Base-by-base conservation (phyloP, 2,797 vertebrate species). In the Darevskia nairensis region DNA sequence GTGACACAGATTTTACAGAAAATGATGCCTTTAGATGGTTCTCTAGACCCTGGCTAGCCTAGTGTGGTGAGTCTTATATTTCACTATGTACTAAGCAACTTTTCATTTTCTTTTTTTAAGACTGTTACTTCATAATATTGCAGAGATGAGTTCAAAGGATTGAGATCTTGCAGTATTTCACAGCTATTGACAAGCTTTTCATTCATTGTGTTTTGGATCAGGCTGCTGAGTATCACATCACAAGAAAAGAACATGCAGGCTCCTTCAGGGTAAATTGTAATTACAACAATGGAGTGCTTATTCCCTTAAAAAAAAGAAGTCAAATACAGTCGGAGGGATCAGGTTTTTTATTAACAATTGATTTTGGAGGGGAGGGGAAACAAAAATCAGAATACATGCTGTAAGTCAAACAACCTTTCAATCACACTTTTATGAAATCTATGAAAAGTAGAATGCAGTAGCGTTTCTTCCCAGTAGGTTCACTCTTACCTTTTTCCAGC, bases 261-360 rank as follows among this genome's bases (percentile, higher is more conserved):
- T 19, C 76, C 66, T 84, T 84, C 76, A 80, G 66, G 87, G 50
- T 61, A 84, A 84, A 80, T 23, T 84, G 82, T 46, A 84, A 88
- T 88, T 84, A 80, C 50, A 84, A 46, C 76, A 72, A 44, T 84
- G 50, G 76, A 84, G 19, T 74, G 68, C 76, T 84, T 88, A 80
- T 23, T 80, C 23, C 50, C 23, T 75, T 44, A 69, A 72, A 69
- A 55, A 55, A 50, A 15, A 79, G 39, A 69, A 80, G 76, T 44
- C 15, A 41, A 79, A 80, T 79, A 46, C 35, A 35, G n/a, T 59
- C 44, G 79, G 76, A 80, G 66, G 68, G 66, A 84, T 88, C 76
- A 84, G 27, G 50, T 29, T 88, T 79, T 84, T 88, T 50, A 80
- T 88, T 88, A 84, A 59, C 13, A 32, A 80, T 84, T 88, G 55